A percentile compares a stretch with the other conserved stretches of the same genome.
Evolutionary conservation across 2,888 invertebrate genomes (phyloP).

Genomic region (Lepas anatifera): DNA sequence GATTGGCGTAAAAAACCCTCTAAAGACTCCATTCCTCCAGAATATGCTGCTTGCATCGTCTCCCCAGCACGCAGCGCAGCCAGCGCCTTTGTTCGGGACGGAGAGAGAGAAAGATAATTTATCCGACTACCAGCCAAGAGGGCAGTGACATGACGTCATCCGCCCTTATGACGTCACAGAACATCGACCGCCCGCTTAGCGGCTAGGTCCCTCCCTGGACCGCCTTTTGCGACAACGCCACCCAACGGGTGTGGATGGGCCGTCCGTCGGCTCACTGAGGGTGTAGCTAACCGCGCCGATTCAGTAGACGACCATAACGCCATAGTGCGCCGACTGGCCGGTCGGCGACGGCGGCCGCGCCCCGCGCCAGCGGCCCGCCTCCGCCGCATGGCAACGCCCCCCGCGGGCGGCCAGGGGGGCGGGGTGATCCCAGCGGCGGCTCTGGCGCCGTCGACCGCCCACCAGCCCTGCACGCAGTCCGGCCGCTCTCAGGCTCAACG

Average conservation of each 20-base stretch:
- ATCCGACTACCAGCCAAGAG: too few relatives aligned
- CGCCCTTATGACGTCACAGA: slow-evolving; percentile 2
- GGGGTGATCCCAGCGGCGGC: neutral
- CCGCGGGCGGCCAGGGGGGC: neutral
- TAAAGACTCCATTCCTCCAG: too few relatives aligned
- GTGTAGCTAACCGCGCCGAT: slow-evolving; percentile 10
- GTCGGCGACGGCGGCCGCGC: neutral
- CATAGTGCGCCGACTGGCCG: neutral
- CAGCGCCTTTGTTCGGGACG: too few relatives aligned
- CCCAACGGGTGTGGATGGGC: slow-evolving; percentile 1
- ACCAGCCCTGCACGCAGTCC: too few relatives aligned
- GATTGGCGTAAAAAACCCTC: too few relatives aligned
- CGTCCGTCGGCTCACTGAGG: neutral
- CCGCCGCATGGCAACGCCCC: neutral
- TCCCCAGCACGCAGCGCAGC: too few relatives aligned
- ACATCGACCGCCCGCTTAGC: neutral
- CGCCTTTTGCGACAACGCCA: neutral
- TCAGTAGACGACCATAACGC: slow-evolving; percentile 1
- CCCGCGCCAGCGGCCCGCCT: neutral
- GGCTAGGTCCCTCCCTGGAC: neutral
- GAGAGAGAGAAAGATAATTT: too few relatives aligned
- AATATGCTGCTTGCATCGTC: too few relatives aligned
- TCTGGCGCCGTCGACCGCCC: too few relatives aligned
- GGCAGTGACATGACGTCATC: too few relatives aligned
- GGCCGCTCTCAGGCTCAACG: too few relatives aligned